Evolutionary conservation across 2,797 vertebrate genomes (phyloP), one percentile per base, ranked within the genome.

Genomic region (Danionella dracula): DNA sequence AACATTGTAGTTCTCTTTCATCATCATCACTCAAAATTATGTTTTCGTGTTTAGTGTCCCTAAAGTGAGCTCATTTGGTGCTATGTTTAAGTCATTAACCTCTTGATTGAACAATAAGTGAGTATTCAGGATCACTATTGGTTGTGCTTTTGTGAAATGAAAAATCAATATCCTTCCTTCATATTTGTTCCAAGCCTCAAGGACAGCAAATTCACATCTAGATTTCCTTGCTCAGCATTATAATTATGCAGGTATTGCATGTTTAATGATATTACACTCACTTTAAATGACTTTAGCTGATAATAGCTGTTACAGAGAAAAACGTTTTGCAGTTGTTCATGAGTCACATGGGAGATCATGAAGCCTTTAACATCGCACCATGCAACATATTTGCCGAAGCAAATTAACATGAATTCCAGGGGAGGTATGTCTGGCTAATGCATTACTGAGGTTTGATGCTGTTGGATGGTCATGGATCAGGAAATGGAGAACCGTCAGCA

Each of bases 401-500:
- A 80, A 40, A 51, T 58, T n/a, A 38, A 45, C 46, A 63, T 78
- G 12, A 75, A 69, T 77, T 77, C 82, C 74, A 83, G 69, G 37
- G 63, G 75, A 69, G 75, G 63, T 16, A 55, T 4, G 48, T 57
- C 54, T 75, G 12, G 70, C 76, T 60, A 53, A 78, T 55, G 27
- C 71, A 64, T 27, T 34, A 69, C 50, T 20, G 65, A 13, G 20
- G 29, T 82, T 62, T 79, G 35, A 61, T 11, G n/a, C 7, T 38
- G 34, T 27, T 50, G 20, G 35, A 29, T 23, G 79, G 62, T 80
- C 16, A 8, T 68, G 81, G 88, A 83, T 84, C 72, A 81, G 78
- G 85, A 82, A 80, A 72, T 61, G 81, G 78, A 80, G 83, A 74
- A 75, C 80, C 79, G 84, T 83, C 84, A 86, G 80, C 82, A 79